Evolutionary conservation across 2,888 invertebrate species (phyloP).

Genomic region (Taphrorychus bicolor): DNA sequence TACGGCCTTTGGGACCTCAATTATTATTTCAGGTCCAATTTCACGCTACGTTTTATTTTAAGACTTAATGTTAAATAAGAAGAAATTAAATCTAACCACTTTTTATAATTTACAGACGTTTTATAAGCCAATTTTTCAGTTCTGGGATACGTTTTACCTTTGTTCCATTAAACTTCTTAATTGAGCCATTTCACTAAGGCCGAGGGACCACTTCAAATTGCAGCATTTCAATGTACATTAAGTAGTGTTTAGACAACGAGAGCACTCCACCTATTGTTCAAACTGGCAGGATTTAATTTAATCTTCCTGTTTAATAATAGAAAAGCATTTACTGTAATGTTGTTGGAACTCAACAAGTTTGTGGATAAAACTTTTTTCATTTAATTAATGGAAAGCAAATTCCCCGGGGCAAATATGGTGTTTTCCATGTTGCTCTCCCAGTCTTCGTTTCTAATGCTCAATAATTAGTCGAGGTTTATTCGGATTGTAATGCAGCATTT

Average conservation of each 20-base stretch:
- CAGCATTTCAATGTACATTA: not conserved
- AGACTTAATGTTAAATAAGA: not conserved
- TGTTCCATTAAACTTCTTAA: not conserved
- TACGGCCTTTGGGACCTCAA: not conserved
- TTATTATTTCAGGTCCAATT: not conserved
- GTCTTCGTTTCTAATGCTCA: not conserved
- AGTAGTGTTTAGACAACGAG: not conserved
- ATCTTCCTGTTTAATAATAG: not conserved
- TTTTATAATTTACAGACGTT: no score
- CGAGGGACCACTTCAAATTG: not conserved
- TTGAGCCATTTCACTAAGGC: not conserved
- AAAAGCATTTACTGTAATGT: not conserved
- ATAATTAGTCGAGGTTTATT: not conserved
- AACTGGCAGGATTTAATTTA: not conserved
- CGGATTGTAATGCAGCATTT: no score
- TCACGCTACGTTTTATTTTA: not conserved
- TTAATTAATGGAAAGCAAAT: slow-evolving; percentile 20
- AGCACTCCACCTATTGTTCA: not conserved
- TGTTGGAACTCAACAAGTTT: slow-evolving; percentile 4
- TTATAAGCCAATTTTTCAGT: no score
- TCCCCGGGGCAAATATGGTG: not conserved
- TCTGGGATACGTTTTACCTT: not conserved
- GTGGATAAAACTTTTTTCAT: slow-evolving; percentile 18
- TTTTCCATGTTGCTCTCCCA: not conserved
- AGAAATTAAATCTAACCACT: not conserved